phyloP scores from a whole-genome alignment of 2,797 vertebrate species.

The Vipera latastei region DNA sequence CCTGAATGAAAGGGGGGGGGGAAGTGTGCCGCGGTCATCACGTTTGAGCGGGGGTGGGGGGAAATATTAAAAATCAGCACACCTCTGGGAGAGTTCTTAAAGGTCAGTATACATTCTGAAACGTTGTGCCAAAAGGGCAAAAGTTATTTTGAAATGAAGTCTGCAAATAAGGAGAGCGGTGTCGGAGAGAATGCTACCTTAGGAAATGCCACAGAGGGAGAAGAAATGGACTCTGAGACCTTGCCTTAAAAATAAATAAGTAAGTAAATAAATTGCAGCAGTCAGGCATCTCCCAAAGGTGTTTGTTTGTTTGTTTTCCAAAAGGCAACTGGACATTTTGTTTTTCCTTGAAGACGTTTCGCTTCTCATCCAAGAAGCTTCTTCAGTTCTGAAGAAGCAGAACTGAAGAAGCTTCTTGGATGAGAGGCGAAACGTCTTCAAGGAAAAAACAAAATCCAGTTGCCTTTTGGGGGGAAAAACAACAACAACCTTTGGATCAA shows the following conservation, averaged over 20 bases:
- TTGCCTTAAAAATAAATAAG: background rate
- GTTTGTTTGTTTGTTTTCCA: too few species aligned
- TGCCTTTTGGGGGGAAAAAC: too few species aligned
- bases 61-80: background rate
- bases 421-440: too few species aligned
- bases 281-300: background rate
- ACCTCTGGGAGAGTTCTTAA: background rate
- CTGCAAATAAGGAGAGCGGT: background rate
- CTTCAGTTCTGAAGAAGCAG: too few species aligned
- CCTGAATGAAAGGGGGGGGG: background rate
- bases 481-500: too few species aligned
- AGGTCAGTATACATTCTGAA: background rate
- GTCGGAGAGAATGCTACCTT: background rate
- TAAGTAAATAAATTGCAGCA: background rate
- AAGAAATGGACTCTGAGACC: background rate
- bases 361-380: too few species aligned
- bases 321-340: too few species aligned
- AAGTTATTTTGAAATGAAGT: background rate
- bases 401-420: too few species aligned
- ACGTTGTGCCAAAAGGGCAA: background rate
- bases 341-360: too few species aligned
- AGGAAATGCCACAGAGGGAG: background rate
- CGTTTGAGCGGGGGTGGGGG: background rate
- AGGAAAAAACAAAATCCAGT: too few species aligned
- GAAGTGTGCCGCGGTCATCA: background rate